Base-by-base conservation (phyloP, 2,888 invertebrate genomes). In the Acholoe squamosa region DNA sequence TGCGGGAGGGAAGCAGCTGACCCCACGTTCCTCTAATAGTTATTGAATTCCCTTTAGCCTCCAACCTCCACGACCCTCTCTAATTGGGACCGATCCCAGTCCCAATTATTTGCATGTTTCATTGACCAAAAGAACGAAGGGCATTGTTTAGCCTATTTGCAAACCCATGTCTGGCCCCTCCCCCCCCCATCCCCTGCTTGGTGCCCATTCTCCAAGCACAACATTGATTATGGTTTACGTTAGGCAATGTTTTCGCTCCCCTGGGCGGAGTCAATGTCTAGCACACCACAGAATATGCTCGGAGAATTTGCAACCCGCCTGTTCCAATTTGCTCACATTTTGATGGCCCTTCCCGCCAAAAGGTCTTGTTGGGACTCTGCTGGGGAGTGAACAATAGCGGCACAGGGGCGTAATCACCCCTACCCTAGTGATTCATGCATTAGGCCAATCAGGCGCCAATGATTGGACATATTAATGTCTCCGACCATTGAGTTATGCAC, bases 91-190 rank as follows among this genome's bases (percentile, higher is more conserved):
- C 52, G 86, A 86, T 86, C 86, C 51, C 86, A 51, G 14, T 10
- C 86, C 86, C 86, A 31, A 54, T 54, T 86, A 86, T 86, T 54
- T 86, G 86, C 86, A 86, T 86, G 25, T 86, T 86, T 86, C 86
- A 86, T 86, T 56, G 54, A 86, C 54, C 56, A 28, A 34, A 5
- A 43, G 43, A 80, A 80, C 22, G 80, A 43, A 33, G n/a, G 80
- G 1, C 56, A 56, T 86, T 86, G 54, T 86, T 86, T 54, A 19
- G 14, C 86, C 56, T 54, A 86, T 86, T 86, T 86, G 52, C 86
- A 80, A 80, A 80, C 80, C 80, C 80, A 34, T 34, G 80, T 80
- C 80, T 34, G 76, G 16, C 31, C n/a, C 22, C 34, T 43, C 43
- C 19, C 16, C 71, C 71, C 28, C 71, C 19, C 7, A 0, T 16